Conservation (phyloP, 2,797 vertebrate species). For the Enteromius argenteus region DNA sequence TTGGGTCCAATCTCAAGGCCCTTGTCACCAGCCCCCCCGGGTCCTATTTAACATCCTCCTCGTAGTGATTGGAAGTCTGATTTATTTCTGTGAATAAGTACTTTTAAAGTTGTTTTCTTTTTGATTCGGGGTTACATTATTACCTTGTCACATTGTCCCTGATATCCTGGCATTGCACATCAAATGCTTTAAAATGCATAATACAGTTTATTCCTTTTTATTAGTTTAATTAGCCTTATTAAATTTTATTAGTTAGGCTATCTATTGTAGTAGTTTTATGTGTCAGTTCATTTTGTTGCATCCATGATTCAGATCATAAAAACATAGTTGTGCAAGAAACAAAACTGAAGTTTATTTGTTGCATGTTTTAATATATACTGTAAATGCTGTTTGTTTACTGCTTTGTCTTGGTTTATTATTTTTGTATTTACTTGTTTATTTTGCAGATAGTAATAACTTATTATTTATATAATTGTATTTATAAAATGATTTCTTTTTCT, state of each 20-base stretch:
- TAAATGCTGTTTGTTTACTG: too few relatives aligned
- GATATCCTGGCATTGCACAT: background rate
- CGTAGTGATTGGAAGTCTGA: background rate
- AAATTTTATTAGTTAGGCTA: background rate
- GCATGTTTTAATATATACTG: too few relatives aligned
- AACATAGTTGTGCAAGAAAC: background rate
- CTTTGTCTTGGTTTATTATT: too few relatives aligned
- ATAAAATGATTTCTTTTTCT: too few relatives aligned
- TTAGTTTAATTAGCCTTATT: background rate
- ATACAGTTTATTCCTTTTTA: background rate
- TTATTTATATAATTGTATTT: too few relatives aligned
- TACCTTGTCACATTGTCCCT: background rate
- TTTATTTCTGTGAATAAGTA: background rate
- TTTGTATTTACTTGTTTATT: background rate
- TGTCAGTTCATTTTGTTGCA: background rate
- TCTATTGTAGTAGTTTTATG: background rate
- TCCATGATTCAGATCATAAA: background rate
- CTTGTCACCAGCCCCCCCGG: constrained; percentile 25
- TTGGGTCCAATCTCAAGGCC: constrained; percentile 21
- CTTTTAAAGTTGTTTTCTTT: background rate
- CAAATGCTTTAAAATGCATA: background rate
- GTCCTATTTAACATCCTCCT: constrained; percentile 11
- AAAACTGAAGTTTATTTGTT: background rate
- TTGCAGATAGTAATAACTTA: too few relatives aligned
- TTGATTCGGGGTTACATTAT: background rate